Percentiles rank a stretch among this genome's conserved stretches.
Evolutionary conservation across 2,888 invertebrate species (phyloP).

Genomic region (Selenia dentaria): DNA sequence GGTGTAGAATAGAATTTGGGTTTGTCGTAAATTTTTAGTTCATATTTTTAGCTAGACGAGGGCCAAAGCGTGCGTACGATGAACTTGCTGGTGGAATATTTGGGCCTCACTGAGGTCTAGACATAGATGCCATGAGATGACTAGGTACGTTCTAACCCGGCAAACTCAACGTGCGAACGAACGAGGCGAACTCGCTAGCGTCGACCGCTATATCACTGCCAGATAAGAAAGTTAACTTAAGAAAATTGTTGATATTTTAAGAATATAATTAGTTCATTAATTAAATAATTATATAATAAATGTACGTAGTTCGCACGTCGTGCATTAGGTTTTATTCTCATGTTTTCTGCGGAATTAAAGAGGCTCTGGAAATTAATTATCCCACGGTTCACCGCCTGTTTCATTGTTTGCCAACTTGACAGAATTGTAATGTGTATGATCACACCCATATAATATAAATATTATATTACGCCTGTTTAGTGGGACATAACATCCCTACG

Average conservation of each 20-base stretch:
- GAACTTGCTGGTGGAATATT: slow-evolving; percentile 33
- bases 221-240: slow-evolving; percentile 64
- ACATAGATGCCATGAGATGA: too few species aligned
- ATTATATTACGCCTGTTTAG: too few species aligned
- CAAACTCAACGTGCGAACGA: slow-evolving; percentile 2
- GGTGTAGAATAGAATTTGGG: slow-evolving; percentile 45
- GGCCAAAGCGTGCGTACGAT: slow-evolving; percentile 41
- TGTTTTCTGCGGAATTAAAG: slow-evolving; percentile 20
- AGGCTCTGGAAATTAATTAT: slow-evolving; percentile 34
- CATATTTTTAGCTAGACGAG: slow-evolving; percentile 47
- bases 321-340: slow-evolving; percentile 22
- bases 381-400: slow-evolving; percentile 62
- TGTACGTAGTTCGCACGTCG: slow-evolving; percentile 39
- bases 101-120: too few species aligned
- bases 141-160: not conserved
- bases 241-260: slow-evolving; percentile 50
- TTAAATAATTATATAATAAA: too few species aligned
- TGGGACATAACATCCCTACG: too few species aligned
- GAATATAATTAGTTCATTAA: too few species aligned
- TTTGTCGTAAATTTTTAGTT: slow-evolving; percentile 56
- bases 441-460: slow-evolving; percentile 10
- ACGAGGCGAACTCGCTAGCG: slow-evolving; percentile 58
- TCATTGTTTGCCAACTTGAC: slow-evolving; percentile 57
- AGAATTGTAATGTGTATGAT: slow-evolving; percentile 18
- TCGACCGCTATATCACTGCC: slow-evolving; percentile 79